Evolutionary conservation across 2,888 invertebrate species (phyloP).

Genomic region (Eutolmus rufibarbis): DNA sequence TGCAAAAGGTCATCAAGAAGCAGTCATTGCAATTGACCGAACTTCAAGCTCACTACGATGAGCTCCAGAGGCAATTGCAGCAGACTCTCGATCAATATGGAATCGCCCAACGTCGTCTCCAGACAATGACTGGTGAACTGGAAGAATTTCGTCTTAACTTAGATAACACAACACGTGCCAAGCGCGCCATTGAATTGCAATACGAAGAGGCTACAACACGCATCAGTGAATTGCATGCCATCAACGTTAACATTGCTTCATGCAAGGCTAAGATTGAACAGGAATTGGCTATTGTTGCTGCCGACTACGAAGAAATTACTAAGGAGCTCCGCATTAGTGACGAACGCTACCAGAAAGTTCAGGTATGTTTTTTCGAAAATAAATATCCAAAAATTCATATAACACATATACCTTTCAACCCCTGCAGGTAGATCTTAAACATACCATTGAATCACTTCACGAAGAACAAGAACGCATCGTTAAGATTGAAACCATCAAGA

Average conservation of each 20-base stretch:
- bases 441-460: conserved; percentile 91
- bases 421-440: conserved; percentile 83
- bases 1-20: conserved; percentile 97
- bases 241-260: conserved; percentile 94
- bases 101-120: conserved; percentile 88
- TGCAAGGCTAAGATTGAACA: conserved; percentile 95
- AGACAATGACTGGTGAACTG: conserved; percentile 90
- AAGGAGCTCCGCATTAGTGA: conserved; percentile 93
- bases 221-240: conserved; percentile 92
- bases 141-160: conserved; percentile 94
- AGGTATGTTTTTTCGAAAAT: conserved; percentile 62
- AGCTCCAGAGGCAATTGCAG: conserved; percentile 94
- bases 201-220: conserved; percentile 91
- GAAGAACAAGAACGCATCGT: conserved; percentile 97
- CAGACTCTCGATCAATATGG: conserved; percentile 93
- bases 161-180: conserved; percentile 91
- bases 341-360: conserved; percentile 93
- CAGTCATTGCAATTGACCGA: conserved; percentile 91
- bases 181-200: conserved; percentile 87
- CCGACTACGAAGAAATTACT: conserved; percentile 97
- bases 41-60: conserved; percentile 95
- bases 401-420: background rate
- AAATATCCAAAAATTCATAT: background rate
- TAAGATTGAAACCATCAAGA: conserved; percentile 97
- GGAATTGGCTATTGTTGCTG: conserved; percentile 87